Evolutionary conservation across 2,113 vertebrate genomes (phyloP), one percentile per base, ranked within the genome.

Genomic region (Acanthisitta chloris): DNA sequence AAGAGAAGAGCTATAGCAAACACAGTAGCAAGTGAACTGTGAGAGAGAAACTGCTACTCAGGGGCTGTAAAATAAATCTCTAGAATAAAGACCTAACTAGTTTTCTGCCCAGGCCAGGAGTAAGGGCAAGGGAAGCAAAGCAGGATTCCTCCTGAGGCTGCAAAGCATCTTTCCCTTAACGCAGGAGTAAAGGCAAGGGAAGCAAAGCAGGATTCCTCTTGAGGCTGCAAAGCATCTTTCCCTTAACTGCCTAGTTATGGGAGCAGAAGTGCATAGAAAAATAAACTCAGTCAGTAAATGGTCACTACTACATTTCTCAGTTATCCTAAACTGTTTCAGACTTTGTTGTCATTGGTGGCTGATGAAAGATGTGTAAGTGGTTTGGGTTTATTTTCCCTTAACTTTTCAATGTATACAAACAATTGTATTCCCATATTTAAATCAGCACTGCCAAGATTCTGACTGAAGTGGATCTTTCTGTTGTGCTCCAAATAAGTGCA

Each of bases 341-440:
- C 14, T 66, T 66, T 52, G 40, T 86, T 88, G 45, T 51, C 31
- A 58, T 17, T 57, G n/a, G 25, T 14, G 26, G 34, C 29, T 66
- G 34, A 69, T 86, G 52, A 70, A 66, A 85, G 51, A n/a, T 14
- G 36, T 58, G 25, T 18, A 80, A 65, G 72, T 81, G 15, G 25
- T 17, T 93, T 83, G 78, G 51, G 4, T 77, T 91, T 71, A 87
- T 94, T 96, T 96, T 96, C 91, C 73, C 65, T 97, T 95, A 90
- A 43, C 58, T 92, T 96, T 88, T 92, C 57, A 86, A 96, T 87
- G 74, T 81, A 78, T 76, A 94, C 67, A 95, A 97, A 94, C 82
- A 91, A 83, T 94, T 97, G 97, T 95, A 94, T 92, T 97, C 81
- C 76, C 73, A 57, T 92, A 85, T 96, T 97, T 92, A 95, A 92